Evolutionary conservation across 2,113 vertebrate species (phyloP), one percentile per base, ranked within the genome.

Genomic region (Peromyscus californicus): DNA sequence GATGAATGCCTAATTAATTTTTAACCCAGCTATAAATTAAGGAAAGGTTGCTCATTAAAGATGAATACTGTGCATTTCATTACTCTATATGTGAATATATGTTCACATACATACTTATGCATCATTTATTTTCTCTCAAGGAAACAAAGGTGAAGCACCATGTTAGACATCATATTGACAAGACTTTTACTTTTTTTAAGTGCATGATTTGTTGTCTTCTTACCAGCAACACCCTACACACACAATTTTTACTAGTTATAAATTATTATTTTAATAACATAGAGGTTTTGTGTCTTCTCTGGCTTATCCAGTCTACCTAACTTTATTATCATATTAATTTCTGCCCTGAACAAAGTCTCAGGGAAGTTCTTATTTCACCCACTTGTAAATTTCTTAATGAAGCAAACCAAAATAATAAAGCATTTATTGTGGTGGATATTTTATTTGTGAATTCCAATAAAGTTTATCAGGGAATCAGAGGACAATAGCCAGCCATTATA

Each of bases 1-100:
- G 67, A 94, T 96, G 97, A 98, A 92, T 19, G 39, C 8, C 51
- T 89, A 92, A 85, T 90, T 95, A 85, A 83, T 97, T 96, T 97
- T 97, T 95, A 98, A 98, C 22, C 42, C 45, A 92, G 93, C 10
- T 70, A 63, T 78, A 93, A 93, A 93, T 94, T 93, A 84, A 82
- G 94, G 78, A 90, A 88, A 84, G 15, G 1, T 31, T 92, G 9
- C 5, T 98, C 26, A 94, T 63, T 98, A 98, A 97, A 48, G 67
- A 72, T 48, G 1, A 94, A 74, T 67, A 51, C 59, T 89, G 21
- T 1, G 42, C 65, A 42, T 82, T 96, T 88, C 26, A 63, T n/a
- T 33, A 88, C 21, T 70, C 12, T 51, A 15, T 72, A 78, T 39
- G 24, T 95, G 45, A 42, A n/a, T 33, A 61, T 48, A 57, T 76